Percentiles rank a stretch among this genome's conserved stretches.
Evolutionary conservation across 2,888 invertebrate genomes (phyloP).

Genomic region (Rhopalosiphum nymphaeae): DNA sequence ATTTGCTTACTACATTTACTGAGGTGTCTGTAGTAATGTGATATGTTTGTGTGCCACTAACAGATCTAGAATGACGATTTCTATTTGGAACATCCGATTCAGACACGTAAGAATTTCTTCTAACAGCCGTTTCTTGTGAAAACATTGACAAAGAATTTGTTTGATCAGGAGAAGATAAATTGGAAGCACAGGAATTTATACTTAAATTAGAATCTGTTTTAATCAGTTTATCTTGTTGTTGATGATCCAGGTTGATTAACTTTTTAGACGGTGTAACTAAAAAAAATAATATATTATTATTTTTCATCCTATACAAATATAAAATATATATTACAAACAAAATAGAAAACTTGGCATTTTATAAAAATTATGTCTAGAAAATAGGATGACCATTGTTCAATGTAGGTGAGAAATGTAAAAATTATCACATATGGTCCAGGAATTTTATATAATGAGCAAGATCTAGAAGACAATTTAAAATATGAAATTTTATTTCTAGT

Average conservation of each 20-base stretch:
- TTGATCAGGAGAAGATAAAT: conserved; percentile 35
- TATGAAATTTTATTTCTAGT: no score
- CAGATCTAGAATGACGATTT: conserved; percentile 72
- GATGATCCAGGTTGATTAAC: conserved; percentile 19
- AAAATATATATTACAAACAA: neutral
- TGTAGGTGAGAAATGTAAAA: no score
- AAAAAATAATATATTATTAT: neutral
- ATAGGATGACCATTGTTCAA: no score
- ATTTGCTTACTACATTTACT: conserved; percentile 77
- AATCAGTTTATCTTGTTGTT: conserved; percentile 34
- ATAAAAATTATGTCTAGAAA: no score
- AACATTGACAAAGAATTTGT: conserved; percentile 53
- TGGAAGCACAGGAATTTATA: conserved; percentile 44
- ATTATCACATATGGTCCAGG: no score
- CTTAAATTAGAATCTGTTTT: conserved; percentile 51
- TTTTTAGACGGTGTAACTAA: conserved; percentile 57
- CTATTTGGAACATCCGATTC: neutral
- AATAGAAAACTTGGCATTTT: neutral
- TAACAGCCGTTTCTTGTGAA: conserved; percentile 46
- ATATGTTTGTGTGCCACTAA: conserved; percentile 73
- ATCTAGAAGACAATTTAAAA: no score
- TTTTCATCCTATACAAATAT: neutral
- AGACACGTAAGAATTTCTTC: conserved; percentile 46
- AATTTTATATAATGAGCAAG: no score
- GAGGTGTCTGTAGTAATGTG: conserved; percentile 9